A percentile compares a stretch with the other conserved stretches of the same genome.
phyloP scores from a whole-genome alignment of 2,888 invertebrate genomes.

The Hybos culiciformis region DNA sequence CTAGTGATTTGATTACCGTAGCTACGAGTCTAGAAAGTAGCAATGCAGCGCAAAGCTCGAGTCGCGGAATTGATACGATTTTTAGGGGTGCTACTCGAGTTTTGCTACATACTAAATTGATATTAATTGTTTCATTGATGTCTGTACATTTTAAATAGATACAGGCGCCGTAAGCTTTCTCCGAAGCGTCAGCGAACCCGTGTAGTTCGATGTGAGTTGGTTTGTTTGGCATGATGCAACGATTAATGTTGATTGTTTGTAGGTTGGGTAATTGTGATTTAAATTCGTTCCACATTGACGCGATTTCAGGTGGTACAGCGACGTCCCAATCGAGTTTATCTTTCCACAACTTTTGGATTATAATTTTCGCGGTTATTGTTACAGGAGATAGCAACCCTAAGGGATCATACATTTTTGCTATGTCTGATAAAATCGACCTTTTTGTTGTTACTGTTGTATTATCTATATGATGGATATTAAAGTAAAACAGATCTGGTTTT shows the following conservation, averaged over 20 bases:
- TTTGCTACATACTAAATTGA: conserved; percentile 17
- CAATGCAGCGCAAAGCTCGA: conserved; percentile 20
- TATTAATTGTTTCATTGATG: conserved; percentile 5
- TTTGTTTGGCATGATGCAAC: neutral
- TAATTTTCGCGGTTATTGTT: too few species aligned
- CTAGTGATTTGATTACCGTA: conserved; percentile 12
- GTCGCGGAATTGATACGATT: conserved; percentile 12
- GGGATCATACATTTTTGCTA: conserved; percentile 17
- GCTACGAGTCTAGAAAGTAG: conserved; percentile 15
- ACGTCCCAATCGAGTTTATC: conserved; percentile 17
- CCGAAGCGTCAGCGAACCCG: conserved; percentile 17
- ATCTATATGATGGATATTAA: too few species aligned
- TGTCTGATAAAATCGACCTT: conserved; percentile 14
- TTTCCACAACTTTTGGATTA: too few species aligned
- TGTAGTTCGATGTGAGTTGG: conserved; percentile 12
- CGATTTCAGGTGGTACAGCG: conserved; percentile 12
- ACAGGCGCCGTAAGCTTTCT: too few species aligned
- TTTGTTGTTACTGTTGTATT: too few species aligned
- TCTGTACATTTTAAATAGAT: too few species aligned
- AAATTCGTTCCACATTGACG: conserved; percentile 8
- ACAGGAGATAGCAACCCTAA: conserved; percentile 15
- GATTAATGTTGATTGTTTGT: neutral
- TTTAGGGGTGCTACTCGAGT: conserved; percentile 16
- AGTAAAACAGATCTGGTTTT: too few species aligned
- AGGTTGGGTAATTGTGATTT: neutral